Percentiles rank a stretch among this genome's conserved stretches.
These are phyloP conservation scores for Melanotus villosus DNA, from an alignment of 2,888 invertebrate genomes.

Conservation along the genomic window DNA sequence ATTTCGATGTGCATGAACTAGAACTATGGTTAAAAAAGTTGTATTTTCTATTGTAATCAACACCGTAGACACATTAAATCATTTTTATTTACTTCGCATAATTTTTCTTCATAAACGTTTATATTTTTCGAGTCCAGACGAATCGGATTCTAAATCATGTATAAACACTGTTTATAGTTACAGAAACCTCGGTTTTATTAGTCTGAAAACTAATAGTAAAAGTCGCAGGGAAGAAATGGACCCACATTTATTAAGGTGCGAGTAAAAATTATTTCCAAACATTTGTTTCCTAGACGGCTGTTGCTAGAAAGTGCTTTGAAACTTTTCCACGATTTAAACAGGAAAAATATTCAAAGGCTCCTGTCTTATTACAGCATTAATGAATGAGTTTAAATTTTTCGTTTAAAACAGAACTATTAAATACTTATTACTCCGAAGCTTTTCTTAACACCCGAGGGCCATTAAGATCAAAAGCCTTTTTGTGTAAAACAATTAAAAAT, in stretches of 20 bases:
- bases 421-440: background rate
- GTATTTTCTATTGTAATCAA: conserved; percentile 38
- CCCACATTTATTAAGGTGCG: conserved; percentile 1
- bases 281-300: background rate
- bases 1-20: conserved; percentile 47
- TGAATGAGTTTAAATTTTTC: conserved; percentile 6
- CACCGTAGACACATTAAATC: conserved; percentile 11
- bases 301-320: background rate
- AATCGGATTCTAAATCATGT: conserved; percentile 19
- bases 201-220: conserved; percentile 1
- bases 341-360: background rate
- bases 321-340: background rate
- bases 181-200: conserved; percentile 11
- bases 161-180: conserved; percentile 40
- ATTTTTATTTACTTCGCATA: conserved; percentile 14
- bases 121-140: conserved; percentile 25
- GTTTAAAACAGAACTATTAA: conserved; percentile 12
- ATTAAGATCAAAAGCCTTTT: conserved; percentile 13
- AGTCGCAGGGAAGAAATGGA: background rate
- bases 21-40: conserved; percentile 41
- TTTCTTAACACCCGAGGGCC: background rate
- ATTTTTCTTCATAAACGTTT: conserved; percentile 34
- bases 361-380: background rate
- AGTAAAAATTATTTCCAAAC: conserved; percentile 7
- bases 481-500: conserved; percentile 16